phyloP scores from a whole-genome alignment of 2,888 invertebrate genomes.

The Drosophila meridiana region DNA sequence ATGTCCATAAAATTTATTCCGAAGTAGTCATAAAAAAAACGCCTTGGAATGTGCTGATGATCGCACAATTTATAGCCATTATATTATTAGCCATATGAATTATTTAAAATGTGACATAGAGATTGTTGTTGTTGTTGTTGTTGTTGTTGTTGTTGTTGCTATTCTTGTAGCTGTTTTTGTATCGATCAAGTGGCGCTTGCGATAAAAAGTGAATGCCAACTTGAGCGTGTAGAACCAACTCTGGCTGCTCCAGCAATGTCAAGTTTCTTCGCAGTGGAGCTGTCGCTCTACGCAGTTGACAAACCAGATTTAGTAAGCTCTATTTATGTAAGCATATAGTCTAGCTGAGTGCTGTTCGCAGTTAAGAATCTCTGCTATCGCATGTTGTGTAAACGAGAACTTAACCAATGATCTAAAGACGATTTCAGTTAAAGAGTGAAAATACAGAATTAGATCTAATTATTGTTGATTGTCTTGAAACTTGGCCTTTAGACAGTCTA shows the following conservation, averaged over 20 bases:
- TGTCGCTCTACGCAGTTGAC: conserved; percentile 19
- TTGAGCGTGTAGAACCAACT: conserved; percentile 29
- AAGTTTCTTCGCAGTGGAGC: conserved; percentile 57
- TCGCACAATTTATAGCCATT: conserved; percentile 44
- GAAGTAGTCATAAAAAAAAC: conserved; percentile 32
- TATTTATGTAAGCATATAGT: conserved; percentile 30
- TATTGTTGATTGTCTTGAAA: background rate
- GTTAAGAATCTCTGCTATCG: conserved; percentile 16
- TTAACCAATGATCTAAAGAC: background rate
- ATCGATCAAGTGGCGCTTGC: conserved; percentile 33
- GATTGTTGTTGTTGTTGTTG: conserved; percentile 23
- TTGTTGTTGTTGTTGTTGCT: background rate
- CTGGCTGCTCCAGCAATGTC: conserved; percentile 68
- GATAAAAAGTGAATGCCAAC: conserved; percentile 71
- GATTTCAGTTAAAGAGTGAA: background rate
- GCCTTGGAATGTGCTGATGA: conserved; percentile 37
- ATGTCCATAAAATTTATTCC: conserved; percentile 4
- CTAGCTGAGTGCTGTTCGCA: background rate
- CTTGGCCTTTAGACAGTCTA: too few relatives aligned
- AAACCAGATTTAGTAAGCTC: conserved; percentile 37
- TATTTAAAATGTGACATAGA: conserved; percentile 47
- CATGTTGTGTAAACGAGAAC: background rate
- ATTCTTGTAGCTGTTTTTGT: conserved; percentile 15
- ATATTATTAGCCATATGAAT: conserved; percentile 50
- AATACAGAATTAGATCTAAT: background rate